A percentile compares a stretch with the other conserved stretches of the same genome.
These are phyloP conservation scores for Steinernema hermaphroditum DNA, from an alignment of 2,888 invertebrate genomes.

Conservation along the genomic window DNA sequence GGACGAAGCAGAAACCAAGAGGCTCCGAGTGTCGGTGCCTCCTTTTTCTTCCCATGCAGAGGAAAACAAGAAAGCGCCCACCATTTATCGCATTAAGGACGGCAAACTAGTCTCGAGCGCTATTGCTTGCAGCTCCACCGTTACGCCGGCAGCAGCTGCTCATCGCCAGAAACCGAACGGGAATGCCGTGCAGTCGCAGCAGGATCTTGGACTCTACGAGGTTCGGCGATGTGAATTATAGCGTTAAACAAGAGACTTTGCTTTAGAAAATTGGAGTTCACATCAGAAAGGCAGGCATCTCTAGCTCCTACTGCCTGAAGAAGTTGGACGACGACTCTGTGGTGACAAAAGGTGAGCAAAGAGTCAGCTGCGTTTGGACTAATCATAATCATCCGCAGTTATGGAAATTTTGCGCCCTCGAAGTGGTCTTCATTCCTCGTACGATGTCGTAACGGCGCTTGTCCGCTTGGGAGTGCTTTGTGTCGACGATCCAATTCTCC, in stretches of 20 bases:
- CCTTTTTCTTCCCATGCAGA: too few relatives aligned
- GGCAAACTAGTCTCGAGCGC: too few relatives aligned
- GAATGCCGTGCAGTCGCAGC: too few relatives aligned
- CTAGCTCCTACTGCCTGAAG: neutral
- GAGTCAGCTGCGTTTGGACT: neutral
- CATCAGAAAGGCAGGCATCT: neutral
- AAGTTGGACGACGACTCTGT: neutral
- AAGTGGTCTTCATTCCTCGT: neutral
- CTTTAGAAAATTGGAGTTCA: neutral
- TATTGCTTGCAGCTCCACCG: too few relatives aligned
- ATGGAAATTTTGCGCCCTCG: neutral
- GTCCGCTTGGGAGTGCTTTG: slow-evolving; percentile 1
- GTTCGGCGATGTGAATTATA: too few relatives aligned
- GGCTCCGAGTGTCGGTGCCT: too few relatives aligned
- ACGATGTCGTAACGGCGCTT: neutral
- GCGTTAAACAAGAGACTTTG: too few relatives aligned
- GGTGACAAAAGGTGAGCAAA: neutral
- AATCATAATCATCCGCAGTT: neutral
- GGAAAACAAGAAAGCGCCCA: too few relatives aligned
- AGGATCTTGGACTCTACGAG: neutral
- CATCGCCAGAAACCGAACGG: too few relatives aligned
- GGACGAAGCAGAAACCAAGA: neutral
- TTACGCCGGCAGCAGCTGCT: too few relatives aligned
- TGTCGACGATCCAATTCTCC: neutral
- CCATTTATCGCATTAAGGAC: too few relatives aligned